Conservation (phyloP, 1,140 invertebrate species). For the Ditylenchus dipsaci region DNA sequence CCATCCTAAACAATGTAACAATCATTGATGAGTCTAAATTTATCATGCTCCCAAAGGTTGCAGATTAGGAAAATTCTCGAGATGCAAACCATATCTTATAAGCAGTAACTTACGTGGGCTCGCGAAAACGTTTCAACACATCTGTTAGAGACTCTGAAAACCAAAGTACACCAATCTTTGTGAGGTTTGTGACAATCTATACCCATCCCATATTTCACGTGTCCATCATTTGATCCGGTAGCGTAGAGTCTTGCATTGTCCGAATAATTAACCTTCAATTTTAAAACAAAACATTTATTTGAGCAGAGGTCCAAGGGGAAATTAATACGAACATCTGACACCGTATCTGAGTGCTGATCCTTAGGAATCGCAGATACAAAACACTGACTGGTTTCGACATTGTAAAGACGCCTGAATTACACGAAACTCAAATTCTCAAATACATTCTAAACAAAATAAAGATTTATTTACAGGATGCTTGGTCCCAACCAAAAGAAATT, state of each 20-base stretch:
- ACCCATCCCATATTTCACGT: constrained; percentile 68
- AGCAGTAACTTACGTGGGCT: constrained; percentile 67
- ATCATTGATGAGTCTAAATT: too few relatives aligned
- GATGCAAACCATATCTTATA: too few relatives aligned
- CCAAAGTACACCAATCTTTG: too few relatives aligned
- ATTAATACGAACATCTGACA: constrained; percentile 84
- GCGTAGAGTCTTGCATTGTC: constrained; percentile 69
- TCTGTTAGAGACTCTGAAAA: constrained; percentile 65
- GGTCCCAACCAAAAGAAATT: constrained; percentile 86
- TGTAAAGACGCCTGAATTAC: not conserved
- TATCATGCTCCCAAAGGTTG: too few relatives aligned
- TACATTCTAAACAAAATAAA: constrained; percentile 75
- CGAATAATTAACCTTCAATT: constrained; percentile 64
- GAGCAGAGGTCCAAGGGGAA: not conserved
- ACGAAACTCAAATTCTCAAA: not conserved
- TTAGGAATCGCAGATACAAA: constrained; percentile 83
- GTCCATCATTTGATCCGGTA: constrained; percentile 82
- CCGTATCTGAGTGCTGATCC: constrained; percentile 81
- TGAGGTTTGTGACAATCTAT: too few relatives aligned
- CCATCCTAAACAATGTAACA: constrained; percentile 73
- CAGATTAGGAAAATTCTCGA: too few relatives aligned
- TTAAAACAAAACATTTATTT: constrained; percentile 12
- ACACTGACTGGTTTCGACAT: constrained; percentile 79
- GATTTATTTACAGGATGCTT: too few relatives aligned
- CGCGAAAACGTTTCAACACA: constrained; percentile 87